A percentile compares a stretch with the other conserved stretches of the same genome.
Conservation (phyloP, 2,888 invertebrate species). For the Himalopsyche kuldschensis region DNA sequence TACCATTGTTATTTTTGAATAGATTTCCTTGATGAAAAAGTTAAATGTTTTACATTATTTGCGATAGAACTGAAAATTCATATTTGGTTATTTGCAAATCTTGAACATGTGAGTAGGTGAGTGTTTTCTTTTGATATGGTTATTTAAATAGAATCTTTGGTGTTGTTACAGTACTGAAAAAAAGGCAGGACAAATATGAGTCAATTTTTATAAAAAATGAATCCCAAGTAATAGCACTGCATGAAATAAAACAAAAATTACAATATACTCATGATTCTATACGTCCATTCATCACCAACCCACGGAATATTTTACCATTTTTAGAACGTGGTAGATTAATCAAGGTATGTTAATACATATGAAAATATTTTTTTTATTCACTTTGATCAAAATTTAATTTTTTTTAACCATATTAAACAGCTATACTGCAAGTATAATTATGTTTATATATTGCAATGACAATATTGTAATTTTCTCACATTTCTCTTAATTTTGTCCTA, state of each 20-base stretch:
- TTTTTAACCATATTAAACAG: too few relatives aligned
- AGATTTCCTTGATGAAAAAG: too few relatives aligned
- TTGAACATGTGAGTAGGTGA: too few relatives aligned
- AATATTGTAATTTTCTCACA: too few relatives aligned
- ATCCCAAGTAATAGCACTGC: slow-evolving; percentile 19
- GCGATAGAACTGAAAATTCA: too few relatives aligned
- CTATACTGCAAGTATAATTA: too few relatives aligned
- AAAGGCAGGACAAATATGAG: slow-evolving; percentile 67
- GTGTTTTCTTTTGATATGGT: neutral
- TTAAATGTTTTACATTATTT: too few relatives aligned
- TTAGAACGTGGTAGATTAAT: slow-evolving; percentile 91
- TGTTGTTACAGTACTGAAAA: slow-evolving; percentile 60
- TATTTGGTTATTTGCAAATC: too few relatives aligned
- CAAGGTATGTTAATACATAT: slow-evolving; percentile 62
- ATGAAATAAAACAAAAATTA: neutral
- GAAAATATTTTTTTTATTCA: too few relatives aligned
- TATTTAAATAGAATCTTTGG: neutral
- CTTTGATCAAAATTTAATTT: too few relatives aligned
- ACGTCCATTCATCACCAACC: slow-evolving; percentile 75
- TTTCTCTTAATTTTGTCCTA: neutral
- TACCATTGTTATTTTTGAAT: too few relatives aligned
- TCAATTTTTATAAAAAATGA: slow-evolving; percentile 71
- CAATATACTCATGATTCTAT: neutral
- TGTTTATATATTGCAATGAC: too few relatives aligned
- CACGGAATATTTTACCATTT: slow-evolving; percentile 89